Base-by-base conservation (phyloP, 2,888 invertebrate genomes). In the Lepidocyrtoides sp. region DNA sequence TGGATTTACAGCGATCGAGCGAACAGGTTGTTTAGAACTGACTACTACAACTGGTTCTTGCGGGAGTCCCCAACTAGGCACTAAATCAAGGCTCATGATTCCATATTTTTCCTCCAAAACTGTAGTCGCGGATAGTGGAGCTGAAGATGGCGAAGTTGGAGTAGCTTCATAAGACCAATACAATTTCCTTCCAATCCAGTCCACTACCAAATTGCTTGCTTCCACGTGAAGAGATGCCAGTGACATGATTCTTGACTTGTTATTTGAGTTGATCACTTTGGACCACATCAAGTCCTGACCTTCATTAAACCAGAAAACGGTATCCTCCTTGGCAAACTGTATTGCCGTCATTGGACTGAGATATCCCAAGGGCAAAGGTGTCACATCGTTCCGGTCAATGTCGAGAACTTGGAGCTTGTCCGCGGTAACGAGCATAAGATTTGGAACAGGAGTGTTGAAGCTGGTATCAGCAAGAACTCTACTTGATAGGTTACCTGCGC, bases 131-230 rank as follows among this genome's bases (percentile, higher is more conserved):
- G 97, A 26, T 97, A 97, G 3, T 0, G 69, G 17, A 1, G 32
- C 7, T 23, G 60, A 36, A 23, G 54, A n/a, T 20, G 72, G 41
- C 8, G 75, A 41, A 17, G n/a, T n/a, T 0, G 97, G 95, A 92
- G 87, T 89, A 96, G 93, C 96, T 96, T 92, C 92, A 48, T 69
- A 82, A 17, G 97, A 96, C 97, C 98, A 98, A 95, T 98, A 99
- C 5, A 99, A 95, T 69, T 97, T 97, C 77, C 98, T 96, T 77
- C 97, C 97, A 63, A 99, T 96, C 99, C 99, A 99, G 95, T 99
- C 98, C 0, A 98, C 96, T 0, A 97, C 97, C 32, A 99, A 95
- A 91, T 93, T 93, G 2, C 91, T 92, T 0, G 92, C 92, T 87
- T 92, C 93, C 0, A 86, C 89, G 77, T 66, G 51, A 10, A 51